Conservation (phyloP, 92 coral and sea anemone genomes). For the Siderastrea siderea region DNA sequence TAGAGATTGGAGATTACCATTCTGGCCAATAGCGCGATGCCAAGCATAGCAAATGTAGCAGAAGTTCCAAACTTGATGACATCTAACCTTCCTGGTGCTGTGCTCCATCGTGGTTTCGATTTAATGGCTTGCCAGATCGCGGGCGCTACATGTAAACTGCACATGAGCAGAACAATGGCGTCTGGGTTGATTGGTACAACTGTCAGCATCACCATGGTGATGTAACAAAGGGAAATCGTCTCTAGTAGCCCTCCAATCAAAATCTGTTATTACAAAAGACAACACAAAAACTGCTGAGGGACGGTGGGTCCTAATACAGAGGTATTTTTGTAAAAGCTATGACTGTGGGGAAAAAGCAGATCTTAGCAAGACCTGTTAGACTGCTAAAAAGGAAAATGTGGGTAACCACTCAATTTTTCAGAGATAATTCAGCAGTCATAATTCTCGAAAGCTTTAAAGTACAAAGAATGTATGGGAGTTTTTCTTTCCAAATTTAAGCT, state of each 20-base stretch:
- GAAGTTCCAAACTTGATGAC: constrained; percentile 22
- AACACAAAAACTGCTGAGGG: not conserved
- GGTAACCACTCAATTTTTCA: too few species aligned
- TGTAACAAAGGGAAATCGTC: constrained; percentile 64
- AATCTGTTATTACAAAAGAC: constrained; percentile 50
- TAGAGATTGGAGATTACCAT: not conserved
- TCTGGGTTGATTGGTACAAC: constrained; percentile 52
- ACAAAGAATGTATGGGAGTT: too few species aligned
- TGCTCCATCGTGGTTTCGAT: constrained; percentile 12
- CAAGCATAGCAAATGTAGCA: constrained; percentile 37
- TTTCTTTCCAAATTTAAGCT: too few species aligned
- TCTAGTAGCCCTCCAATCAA: constrained; percentile 70
- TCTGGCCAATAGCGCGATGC: constrained; percentile 21
- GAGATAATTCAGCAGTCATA: too few species aligned
- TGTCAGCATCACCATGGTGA: constrained; percentile 65
- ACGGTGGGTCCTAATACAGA: too few species aligned
- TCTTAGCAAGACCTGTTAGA: too few species aligned
- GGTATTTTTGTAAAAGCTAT: too few species aligned
- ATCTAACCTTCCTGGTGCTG: not conserved
- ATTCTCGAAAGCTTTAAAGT: too few species aligned
- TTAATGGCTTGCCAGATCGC: constrained; percentile 61
- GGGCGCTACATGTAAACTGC: constrained; percentile 70
- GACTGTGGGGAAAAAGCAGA: too few species aligned
- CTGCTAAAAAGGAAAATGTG: too few species aligned
- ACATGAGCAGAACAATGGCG: constrained; percentile 69